Base-by-base conservation (phyloP, 2,113 vertebrate genomes). In the Dasyornis broadbenti region DNA sequence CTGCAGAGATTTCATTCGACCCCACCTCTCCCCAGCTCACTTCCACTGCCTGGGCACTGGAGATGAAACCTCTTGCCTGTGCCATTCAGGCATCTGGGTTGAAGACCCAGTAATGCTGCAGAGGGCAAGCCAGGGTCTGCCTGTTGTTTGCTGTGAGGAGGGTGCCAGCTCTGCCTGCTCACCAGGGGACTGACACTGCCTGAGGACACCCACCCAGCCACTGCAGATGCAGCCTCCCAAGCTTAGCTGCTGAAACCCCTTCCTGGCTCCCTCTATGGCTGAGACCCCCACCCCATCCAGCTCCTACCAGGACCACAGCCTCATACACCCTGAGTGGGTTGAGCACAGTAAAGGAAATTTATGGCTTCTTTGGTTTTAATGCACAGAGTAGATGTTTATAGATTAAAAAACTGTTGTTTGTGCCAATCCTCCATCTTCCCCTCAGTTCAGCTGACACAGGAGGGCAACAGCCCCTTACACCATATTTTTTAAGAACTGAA, bases 321-420 rank as follows among this genome's bases (percentile, higher is more conserved):
- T 66, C 0, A 0, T 42, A 49, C 0, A 0, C 24, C 42, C n/a
- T 13, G 42, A 10, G 14, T 4, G 4, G 14, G 2, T 24, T 87
- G 81, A 72, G 37, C 11, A 33, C 13, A 75, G 17, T 10, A 66
- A 49, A 69, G 49, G 33, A 59, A 66, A 39, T 27, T 30, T 56
- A 71, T 1, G 1, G 19, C 37, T 49, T 70, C 12, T 75, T 63
- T 42, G 20, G 11, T 84, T 84, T 86, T 56, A 85, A 44, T 26
- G 47, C n/a, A 20, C 24, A 54, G 42, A 39, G 16, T 24, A 53
- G 47, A n/a, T 13, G 19, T 52, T 30, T 54, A 54, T 35, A 63
- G 68, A 22, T 44, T 23, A 52, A 68, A 66, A 35, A 94, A 23
- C 0, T 20, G 13, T 47, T 20, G 8, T 64, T 2, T 27, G 9